Conservation (phyloP, 2,113 vertebrate species). For the Sciurus niger region DNA sequence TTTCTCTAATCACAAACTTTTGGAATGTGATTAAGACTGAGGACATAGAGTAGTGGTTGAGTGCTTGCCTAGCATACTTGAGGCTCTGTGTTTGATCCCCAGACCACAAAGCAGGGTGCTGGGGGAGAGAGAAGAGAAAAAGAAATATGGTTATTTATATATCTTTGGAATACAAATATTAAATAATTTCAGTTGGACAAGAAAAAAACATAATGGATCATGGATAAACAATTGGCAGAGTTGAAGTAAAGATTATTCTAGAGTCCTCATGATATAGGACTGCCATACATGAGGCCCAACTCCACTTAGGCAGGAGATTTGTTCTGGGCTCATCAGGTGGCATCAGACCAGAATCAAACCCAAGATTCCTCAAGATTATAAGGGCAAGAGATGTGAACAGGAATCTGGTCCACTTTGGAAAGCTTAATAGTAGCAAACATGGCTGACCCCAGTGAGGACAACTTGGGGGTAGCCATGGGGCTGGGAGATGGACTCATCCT, state of each 20-base stretch:
- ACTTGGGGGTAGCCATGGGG: background rate
- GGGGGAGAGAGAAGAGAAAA: background rate
- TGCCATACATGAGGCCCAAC: background rate
- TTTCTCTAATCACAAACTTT: conserved; percentile 46
- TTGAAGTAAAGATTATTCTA: background rate
- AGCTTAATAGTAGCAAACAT: background rate
- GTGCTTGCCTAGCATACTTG: background rate
- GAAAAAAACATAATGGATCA: conserved; percentile 51
- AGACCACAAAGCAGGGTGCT: background rate
- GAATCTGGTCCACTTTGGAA: background rate
- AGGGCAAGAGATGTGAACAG: background rate
- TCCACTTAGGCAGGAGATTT: background rate
- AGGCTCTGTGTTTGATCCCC: background rate
- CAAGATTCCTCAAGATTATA: background rate
- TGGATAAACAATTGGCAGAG: background rate
- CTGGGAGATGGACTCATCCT: background rate
- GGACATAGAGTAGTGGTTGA: background rate
- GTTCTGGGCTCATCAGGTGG: conserved; percentile 1
- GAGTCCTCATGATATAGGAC: background rate
- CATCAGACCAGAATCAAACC: background rate
- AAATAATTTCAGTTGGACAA: background rate
- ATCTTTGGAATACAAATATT: conserved; percentile 58
- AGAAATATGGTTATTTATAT: background rate
- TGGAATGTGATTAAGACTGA: conserved; percentile 17
- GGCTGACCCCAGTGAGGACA: background rate